A percentile compares a stretch with the other conserved stretches of the same genome.
These are phyloP conservation scores for Eriosoma lanigerum DNA, from an alignment of 1,140 invertebrate genomes.

Conservation along the genomic window DNA sequence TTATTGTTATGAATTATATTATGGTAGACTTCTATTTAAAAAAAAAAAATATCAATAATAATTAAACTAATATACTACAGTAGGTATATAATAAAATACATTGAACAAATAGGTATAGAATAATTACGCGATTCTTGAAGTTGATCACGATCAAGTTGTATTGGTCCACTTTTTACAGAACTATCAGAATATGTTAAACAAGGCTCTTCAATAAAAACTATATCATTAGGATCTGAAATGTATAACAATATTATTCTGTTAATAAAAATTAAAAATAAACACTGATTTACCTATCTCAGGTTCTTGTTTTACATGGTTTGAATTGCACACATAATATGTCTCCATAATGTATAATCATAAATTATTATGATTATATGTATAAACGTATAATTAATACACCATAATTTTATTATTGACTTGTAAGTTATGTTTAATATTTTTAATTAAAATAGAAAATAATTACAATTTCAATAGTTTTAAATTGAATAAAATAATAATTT, in stretches of 20 bases:
- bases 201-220: slow-evolving; percentile 29
- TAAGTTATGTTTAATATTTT: too few relatives aligned
- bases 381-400: too few relatives aligned
- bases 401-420: too few relatives aligned
- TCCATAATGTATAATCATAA: slow-evolving; percentile 13
- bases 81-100: neutral
- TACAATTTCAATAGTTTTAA: too few relatives aligned
- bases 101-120: neutral
- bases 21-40: too few relatives aligned
- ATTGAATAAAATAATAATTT: too few relatives aligned
- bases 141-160: neutral
- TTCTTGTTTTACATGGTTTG: slow-evolving; percentile 13
- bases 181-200: neutral
- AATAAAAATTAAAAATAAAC: neutral
- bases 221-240: slow-evolving; percentile 34
- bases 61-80: too few relatives aligned
- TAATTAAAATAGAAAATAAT: neutral
- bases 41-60: too few relatives aligned
- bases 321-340: slow-evolving; percentile 13
- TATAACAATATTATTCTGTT: neutral
- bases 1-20: too few relatives aligned
- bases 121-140: slow-evolving; percentile 25
- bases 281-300: neutral
- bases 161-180: neutral
- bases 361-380: too few relatives aligned